These are phyloP conservation scores for Coturnix japonica DNA, from an alignment of 2,113 vertebrate genomes.

Conservation along the genomic window DNA sequence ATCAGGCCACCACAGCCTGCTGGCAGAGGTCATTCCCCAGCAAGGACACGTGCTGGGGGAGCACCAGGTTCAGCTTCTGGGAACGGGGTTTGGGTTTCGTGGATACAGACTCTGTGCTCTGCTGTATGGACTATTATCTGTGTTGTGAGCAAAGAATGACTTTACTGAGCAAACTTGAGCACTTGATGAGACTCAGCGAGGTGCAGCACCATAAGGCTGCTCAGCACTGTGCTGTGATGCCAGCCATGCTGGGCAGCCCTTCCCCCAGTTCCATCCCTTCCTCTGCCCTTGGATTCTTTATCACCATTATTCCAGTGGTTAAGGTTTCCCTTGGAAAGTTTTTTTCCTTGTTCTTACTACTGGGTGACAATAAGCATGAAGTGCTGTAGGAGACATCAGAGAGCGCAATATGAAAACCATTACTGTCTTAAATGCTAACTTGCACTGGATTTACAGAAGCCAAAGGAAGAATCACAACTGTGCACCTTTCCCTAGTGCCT, in stretches of 20 bases:
- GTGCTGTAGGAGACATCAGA: not conserved
- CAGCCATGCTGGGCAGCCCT: not conserved
- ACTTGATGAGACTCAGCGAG: not conserved
- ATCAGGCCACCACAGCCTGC: rapidly evolving
- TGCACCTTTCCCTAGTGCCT: not conserved
- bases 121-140: not conserved
- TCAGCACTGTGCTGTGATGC: not conserved
- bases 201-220: not conserved
- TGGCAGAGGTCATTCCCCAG: not conserved
- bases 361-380: not conserved
- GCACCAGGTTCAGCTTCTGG: not conserved
- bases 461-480: not conserved
- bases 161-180: not conserved
- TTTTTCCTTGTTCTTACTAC: not conserved
- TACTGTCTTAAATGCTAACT: not conserved
- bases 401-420: not conserved
- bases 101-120: not conserved
- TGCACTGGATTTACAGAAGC: not conserved
- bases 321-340: not conserved
- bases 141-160: not conserved
- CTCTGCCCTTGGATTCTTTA: not conserved
- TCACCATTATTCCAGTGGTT: not conserved
- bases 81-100: not conserved
- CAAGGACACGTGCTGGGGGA: rapidly evolving
- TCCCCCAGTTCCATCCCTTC: not conserved